Evolutionary conservation across 2,113 vertebrate genomes (phyloP), one percentile per base, ranked within the genome.

Genomic region (Alces alces): DNA sequence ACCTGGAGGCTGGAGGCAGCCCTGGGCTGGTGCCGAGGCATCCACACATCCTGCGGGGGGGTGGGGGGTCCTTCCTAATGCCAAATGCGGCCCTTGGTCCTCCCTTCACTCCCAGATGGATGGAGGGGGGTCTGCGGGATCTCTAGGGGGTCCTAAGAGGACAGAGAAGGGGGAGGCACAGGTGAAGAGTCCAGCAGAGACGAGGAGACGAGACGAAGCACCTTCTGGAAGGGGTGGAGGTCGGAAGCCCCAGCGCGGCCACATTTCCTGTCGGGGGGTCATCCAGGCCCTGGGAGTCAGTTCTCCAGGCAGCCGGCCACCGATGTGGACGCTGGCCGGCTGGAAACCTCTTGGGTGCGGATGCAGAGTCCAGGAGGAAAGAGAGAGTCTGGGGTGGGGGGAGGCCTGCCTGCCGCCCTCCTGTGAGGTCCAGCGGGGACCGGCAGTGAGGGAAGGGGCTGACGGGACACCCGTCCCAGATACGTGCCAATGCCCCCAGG

Each of bases 391-490:
- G 96, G 47, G 47, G 47, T 7, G 12, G 58, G 94, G 97, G 97
- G 96, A 88, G 94, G 91, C 93, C 89, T 95, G 95, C 95, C 95
- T 89, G 64, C 94, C 97, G 70, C 95, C 83, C 93, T 86, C 64
- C 97, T 94, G n/a, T 47, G 96, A 96, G 93, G 83, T 96, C 96
- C 93, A 95, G 98, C 47, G 55, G 97, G 79, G 47, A 3, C 19
- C 7, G 11, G n/a, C 9, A 55, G 4, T 19, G 91, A 98, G 84
- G 82, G 86, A 96, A 45, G 2, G 96, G 88, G 80, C 97, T 96
- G 96, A 98, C 96, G 95, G 96, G 97, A 97, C 97, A 97, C 97
- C 96, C 70, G 70, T 97, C 95, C 43, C 28, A 27, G 91, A 57
- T 92, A 73, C 92, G 78, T 7, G 10, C 96, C 33, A 85, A 79